Evolutionary conservation across 2,113 vertebrate species (phyloP), one percentile per base, ranked within the genome.

Genomic region (Cynocephalus volans): DNA sequence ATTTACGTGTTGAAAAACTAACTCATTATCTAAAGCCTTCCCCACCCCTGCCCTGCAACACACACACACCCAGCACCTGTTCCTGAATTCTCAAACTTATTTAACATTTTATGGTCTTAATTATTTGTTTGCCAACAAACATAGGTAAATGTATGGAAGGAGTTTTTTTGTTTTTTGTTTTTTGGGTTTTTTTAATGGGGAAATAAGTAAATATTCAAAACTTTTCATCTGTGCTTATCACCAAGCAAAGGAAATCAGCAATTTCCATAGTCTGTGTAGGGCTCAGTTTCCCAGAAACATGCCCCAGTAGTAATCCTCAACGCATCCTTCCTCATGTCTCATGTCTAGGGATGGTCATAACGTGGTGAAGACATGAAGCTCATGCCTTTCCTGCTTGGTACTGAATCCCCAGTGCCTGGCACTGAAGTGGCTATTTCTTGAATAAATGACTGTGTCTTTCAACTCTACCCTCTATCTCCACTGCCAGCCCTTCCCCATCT

Each of bases 71-170:
- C 2, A 2, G 3, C 72, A 7, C 19, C 24, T 45, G 2, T 31
- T 52, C 19, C 75, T 77, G 45, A 90, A 52, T 83, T 89, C 45
- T 77, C 31, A 95, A 48, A 58, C 36, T 60, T 64, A 28, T 26
- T 45, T 79, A 85, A 64, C 13, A 67, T 65, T 45, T 48, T 52
- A 36, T 70, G 7, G 3, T 50, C 41, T 48, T 26, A 56, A 76
- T 81, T 93, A 41, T 80, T 93, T 79, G 23, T 87, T 94, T 90
- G 64, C 80, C 62, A 65, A 77, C 12, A 50, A 89, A 83, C 52
- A 60, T 17, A 82, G 24, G n/a, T 67, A 56, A 82, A 31, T 19
- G 1, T 72, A 56, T n/a, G 13, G 21, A 60, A 5, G 45, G 4
- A 33, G 69, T 91, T 67, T 58, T 48, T 89, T 31, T 41, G 41